Evolutionary conservation across 2,113 vertebrate species (phyloP).

Genomic region (Leucosticte australis): DNA sequence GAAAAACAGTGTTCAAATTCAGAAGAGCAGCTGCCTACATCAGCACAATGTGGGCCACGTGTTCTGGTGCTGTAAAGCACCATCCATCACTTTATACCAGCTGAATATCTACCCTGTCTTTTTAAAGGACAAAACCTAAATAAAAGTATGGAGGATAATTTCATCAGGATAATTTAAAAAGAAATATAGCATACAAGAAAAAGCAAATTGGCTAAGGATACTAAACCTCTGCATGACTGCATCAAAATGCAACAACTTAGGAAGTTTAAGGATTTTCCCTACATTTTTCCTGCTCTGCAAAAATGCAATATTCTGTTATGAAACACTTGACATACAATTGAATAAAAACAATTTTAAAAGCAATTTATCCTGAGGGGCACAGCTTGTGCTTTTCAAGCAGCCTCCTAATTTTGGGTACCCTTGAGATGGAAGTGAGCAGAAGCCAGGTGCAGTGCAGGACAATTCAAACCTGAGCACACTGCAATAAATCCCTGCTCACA

Average conservation of each 20-base stretch:
- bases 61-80: background rate
- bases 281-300: background rate
- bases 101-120: background rate
- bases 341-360: background rate
- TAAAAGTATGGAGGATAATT: background rate
- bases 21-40: background rate
- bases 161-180: background rate
- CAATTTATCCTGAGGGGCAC: background rate
- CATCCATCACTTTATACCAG: background rate
- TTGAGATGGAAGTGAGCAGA: background rate
- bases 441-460: background rate
- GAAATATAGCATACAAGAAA: background rate
- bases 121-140: background rate
- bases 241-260: background rate
- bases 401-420: background rate
- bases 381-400: background rate
- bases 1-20: background rate
- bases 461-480: background rate
- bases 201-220: background rate
- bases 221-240: background rate
- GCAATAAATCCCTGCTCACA: background rate
- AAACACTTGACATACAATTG: background rate
- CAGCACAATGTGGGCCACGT: background rate
- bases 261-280: background rate
- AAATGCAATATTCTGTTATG: background rate